These are phyloP conservation scores for Synanthedon formicaeformis DNA, from an alignment of 2,888 invertebrate genomes.

Conservation along the genomic window DNA sequence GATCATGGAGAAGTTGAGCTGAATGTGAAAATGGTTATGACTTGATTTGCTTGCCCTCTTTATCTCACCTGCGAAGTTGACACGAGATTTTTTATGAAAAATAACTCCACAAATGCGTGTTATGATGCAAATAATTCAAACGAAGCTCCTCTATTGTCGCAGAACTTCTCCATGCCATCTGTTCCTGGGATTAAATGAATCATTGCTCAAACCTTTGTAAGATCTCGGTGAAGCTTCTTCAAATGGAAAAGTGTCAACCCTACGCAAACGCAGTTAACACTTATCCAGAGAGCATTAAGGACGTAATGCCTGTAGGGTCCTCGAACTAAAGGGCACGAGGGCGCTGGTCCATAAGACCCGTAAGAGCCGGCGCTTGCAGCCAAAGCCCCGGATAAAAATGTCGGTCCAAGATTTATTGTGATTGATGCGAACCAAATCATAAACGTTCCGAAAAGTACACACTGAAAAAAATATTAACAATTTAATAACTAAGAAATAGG, in stretches of 20 bases:
- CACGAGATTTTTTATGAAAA: not conserved
- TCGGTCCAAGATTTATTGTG: constrained; percentile 90
- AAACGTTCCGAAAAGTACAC: constrained; percentile 90
- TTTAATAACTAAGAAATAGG: not conserved
- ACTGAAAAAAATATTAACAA: constrained; percentile 62
- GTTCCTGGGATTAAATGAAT: constrained; percentile 5
- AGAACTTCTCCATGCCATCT: constrained; percentile 42
- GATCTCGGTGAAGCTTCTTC: constrained; percentile 82
- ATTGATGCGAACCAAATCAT: constrained; percentile 95
- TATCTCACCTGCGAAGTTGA: not conserved
- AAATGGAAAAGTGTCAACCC: constrained; percentile 86
- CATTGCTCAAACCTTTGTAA: constrained; percentile 73
- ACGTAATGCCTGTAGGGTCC: constrained; percentile 92
- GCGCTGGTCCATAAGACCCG: constrained; percentile 77
- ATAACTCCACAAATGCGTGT: constrained; percentile 19
- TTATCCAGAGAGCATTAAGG: constrained; percentile 90
- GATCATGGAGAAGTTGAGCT: constrained; percentile 34
- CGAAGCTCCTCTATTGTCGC: constrained; percentile 16
- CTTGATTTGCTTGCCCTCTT: not conserved
- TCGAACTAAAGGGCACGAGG: constrained; percentile 87
- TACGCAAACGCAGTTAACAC: constrained; percentile 88
- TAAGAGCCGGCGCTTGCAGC: constrained; percentile 82
- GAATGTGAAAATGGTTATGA: constrained; percentile 4
- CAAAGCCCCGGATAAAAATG: constrained; percentile 85
- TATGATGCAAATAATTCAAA: constrained; percentile 29